phyloP scores from a whole-genome alignment of 2,797 vertebrate species.

The Megaceryle alcyon region DNA sequence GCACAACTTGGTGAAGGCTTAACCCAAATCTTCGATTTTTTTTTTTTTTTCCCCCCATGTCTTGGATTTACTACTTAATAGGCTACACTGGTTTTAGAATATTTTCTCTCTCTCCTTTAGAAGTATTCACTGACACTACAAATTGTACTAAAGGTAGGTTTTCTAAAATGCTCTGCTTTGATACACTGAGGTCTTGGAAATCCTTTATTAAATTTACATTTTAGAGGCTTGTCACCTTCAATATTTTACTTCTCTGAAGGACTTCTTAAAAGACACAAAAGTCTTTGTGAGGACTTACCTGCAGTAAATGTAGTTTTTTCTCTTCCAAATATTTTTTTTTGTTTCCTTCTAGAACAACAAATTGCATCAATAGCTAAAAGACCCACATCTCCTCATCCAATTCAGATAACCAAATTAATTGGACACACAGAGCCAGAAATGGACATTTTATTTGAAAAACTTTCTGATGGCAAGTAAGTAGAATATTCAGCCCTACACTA shows the following conservation, averaged over 20 bases:
- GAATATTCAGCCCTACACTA: background rate
- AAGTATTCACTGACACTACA: background rate
- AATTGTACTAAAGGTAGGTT: background rate
- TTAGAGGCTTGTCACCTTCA: background rate
- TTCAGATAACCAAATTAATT: slow-evolving; percentile 82
- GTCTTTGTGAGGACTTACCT: background rate
- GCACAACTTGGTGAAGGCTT: background rate
- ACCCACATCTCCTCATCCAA: slow-evolving; percentile 83
- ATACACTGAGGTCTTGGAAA: background rate
- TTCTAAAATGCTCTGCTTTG: slow-evolving; percentile 1
- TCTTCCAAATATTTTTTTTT: background rate
- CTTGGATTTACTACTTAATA: background rate
- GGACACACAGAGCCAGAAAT: slow-evolving; percentile 54
- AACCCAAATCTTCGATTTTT: background rate
- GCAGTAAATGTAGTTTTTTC: background rate
- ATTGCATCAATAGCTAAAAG: slow-evolving; percentile 46
- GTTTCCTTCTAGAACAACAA: slow-evolving; percentile 74
- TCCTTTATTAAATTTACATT: background rate
- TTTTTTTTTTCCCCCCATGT: background rate
- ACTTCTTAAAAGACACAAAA: background rate
- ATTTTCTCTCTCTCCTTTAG: background rate
- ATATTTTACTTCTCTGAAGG: background rate
- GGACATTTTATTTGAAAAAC: slow-evolving; percentile 82
- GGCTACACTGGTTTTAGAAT: background rate
- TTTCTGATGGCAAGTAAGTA: slow-evolving; percentile 84